These are phyloP conservation scores for Gallinago paraguaiae DNA, from an alignment of 2,113 vertebrate genomes.

Conservation along the genomic window DNA sequence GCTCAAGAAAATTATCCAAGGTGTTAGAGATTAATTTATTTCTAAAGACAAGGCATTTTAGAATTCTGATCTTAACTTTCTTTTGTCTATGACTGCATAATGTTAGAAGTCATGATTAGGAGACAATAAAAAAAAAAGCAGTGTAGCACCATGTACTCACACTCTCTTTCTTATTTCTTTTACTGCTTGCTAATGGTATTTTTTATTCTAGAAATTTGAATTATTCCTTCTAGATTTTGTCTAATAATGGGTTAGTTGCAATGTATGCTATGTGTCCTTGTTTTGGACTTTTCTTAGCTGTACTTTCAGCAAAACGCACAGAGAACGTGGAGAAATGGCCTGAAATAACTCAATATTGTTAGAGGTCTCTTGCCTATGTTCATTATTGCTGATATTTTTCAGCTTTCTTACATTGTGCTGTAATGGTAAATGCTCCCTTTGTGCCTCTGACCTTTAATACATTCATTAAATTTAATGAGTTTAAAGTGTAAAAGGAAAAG, in stretches of 20 bases:
- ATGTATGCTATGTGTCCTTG: not conserved
- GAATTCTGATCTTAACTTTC: not conserved
- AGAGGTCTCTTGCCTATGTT: not conserved
- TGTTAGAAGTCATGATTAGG: not conserved
- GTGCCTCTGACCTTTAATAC: conserved; percentile 51
- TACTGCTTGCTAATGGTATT: not conserved
- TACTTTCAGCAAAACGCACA: not conserved
- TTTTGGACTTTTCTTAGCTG: not conserved
- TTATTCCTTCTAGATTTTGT: not conserved
- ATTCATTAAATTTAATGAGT: conserved; percentile 56
- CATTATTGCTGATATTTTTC: conserved; percentile 25
- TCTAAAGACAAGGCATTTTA: not conserved
- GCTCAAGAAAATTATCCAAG: not conserved
- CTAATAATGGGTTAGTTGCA: conserved; percentile 3
- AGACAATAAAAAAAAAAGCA: not conserved
- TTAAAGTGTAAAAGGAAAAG: conserved; percentile 32
- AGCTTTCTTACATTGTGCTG: not conserved
- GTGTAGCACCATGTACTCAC: not conserved
- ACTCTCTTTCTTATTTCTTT: not conserved
- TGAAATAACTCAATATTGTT: not conserved
- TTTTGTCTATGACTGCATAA: not conserved
- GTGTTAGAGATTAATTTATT: not conserved
- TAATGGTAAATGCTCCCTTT: conserved; percentile 30
- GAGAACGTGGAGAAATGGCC: not conserved
- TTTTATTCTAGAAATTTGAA: not conserved